Base-by-base conservation (phyloP, 2,797 vertebrate genomes). In the Poeciliopsis turneri region DNA sequence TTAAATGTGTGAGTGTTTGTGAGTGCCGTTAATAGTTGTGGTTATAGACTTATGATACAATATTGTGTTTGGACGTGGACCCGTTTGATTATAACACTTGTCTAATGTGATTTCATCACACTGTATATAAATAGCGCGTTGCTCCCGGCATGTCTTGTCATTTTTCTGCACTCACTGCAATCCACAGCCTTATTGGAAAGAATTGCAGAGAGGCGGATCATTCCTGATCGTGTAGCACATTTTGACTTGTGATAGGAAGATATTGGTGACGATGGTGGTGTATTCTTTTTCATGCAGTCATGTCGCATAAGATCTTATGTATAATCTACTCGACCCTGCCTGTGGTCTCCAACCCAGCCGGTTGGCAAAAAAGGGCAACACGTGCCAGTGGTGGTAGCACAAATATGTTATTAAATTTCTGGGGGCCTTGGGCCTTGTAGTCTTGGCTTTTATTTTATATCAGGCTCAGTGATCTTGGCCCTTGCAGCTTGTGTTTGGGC, bases 331-430 rank as follows among this genome's bases (percentile, higher is more conserved):
- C 69, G 75, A 82, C 81, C 61, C 47, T 49, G 9, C 46, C 46
- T 86, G 73, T 82, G 45, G 70, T 84, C 59, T 76, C 53, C 64
- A 76, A 69, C 74, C 68, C 66, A 73, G 76, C 46, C 51, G 61
- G 80, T 80, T 46, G 39, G 86, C 75, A 79, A 69, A 82, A 57
- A 51, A 16, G 23, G 75, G 74, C 68, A 77, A 85, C 75, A 83
- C 80, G 78, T 84, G 78, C 81, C 49, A 3, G 51, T 66, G 0
- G n/a, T 74, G 68, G 70, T 57, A 72, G 46, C 16, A 69, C 12
- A 51, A 68, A 30, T 4, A 73, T 87, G 82, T 92, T 92, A 94
- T 94, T 91, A 90, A 89, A 92, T 93, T 92, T 90, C 84, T 87
- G 45, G 68, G 83, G 84, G 90, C 71, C 75, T 82, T 81, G 81